phyloP scores from a whole-genome alignment of 2,888 invertebrate species.

The Onthophagus sagittarius region DNA sequence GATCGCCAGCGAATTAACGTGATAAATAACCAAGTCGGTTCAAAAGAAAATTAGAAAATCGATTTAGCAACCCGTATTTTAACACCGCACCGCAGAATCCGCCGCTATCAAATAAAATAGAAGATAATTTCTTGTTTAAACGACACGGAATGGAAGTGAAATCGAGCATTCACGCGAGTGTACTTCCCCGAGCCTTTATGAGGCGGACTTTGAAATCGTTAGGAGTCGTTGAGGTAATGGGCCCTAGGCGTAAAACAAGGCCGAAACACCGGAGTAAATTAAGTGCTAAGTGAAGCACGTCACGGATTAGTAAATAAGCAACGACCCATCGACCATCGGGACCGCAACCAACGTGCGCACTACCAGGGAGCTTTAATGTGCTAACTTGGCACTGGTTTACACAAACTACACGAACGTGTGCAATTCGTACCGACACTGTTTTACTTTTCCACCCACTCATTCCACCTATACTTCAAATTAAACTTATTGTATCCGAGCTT shows the following conservation, averaged over 20 bases:
- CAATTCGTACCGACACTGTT: neutral
- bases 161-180: neutral
- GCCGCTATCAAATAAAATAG: neutral
- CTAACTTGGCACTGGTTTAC: constrained; percentile 30
- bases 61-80: neutral
- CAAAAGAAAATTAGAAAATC: neutral
- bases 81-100: neutral
- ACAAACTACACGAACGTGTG: neutral
- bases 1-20: neutral
- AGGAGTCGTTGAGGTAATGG: constrained; percentile 13
- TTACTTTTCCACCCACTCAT: neutral
- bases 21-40: neutral
- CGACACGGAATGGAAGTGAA: neutral
- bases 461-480: neutral
- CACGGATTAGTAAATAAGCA: constrained; percentile 36
- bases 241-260: constrained; percentile 17
- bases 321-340: constrained; percentile 30
- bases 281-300: constrained; percentile 36
- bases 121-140: neutral
- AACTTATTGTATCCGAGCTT: neutral
- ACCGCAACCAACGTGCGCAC: neutral
- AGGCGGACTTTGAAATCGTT: constrained; percentile 7
- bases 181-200: neutral
- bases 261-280: constrained; percentile 33
- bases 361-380: constrained; percentile 27